Evolutionary conservation across 1,140 invertebrate genomes (phyloP), one percentile per base, ranked within the genome.

Genomic region (Drosophila watanabei): DNA sequence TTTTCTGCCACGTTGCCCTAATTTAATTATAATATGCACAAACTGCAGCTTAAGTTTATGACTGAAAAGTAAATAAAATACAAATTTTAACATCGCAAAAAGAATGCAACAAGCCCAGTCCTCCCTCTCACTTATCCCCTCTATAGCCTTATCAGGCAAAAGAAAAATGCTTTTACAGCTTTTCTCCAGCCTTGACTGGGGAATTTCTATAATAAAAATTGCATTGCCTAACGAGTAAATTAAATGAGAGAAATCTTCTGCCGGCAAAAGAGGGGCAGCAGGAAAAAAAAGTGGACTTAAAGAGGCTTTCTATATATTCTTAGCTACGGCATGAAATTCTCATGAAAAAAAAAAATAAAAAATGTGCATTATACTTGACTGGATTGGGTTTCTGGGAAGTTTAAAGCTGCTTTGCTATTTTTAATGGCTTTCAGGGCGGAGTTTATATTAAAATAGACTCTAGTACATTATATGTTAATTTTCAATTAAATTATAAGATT

Each of bases 171-270:
- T 46, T 46, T 64, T 68, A 56, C 51, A 70, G 57, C 33, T 14
- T 18, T 41, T 16, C 28, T 30, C 9, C 24, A 49, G 39, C 30
- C 33, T 52, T 51, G 54, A 46, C 59, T 32, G 45, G 46, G 64
- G 66, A 73, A 75, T 80, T 77, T 77, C 18, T 78, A 54, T 80
- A 72, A 84, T 80, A 70, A 66, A 88, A 84, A 84, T 75, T 79
- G 77, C 80, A 88, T 84, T 81, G 69, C 62, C 59, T 79, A 88
- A 89, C 78, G 66, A 89, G 59, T 72, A 79, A 88, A 88, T 81
- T 79, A 72, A 89, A 85, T 89, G 14, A 66, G 58, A 45, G 73
- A 48, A 64, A 73, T 30, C 70, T 52, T 72, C 9, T 7, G 7
- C 35, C 37, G 48, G 32, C 41, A 30, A 14, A 16, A 30, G 48